Evolutionary conservation across 2,888 invertebrate species (phyloP).

Genomic region (Agrochola lota): DNA sequence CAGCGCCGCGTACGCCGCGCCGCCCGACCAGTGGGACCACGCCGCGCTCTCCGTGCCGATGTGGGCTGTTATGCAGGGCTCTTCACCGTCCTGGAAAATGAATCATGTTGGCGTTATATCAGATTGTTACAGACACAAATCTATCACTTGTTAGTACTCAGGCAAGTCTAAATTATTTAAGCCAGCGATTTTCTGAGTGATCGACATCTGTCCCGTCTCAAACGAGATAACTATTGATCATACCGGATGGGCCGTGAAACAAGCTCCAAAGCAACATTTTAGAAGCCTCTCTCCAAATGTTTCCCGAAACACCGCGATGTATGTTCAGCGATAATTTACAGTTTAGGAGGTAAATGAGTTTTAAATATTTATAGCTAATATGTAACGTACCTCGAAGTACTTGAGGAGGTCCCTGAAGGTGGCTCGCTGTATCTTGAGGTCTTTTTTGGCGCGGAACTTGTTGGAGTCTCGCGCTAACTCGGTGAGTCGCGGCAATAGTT

Average conservation of each 20-base stretch:
- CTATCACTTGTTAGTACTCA: too few relatives aligned
- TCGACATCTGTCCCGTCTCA: too few relatives aligned
- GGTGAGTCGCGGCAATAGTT: slow-evolving; percentile 93
- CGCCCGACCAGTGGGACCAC: slow-evolving; percentile 94
- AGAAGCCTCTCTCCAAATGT: neutral
- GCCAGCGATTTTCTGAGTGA: too few relatives aligned
- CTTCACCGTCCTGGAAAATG: slow-evolving; percentile 6
- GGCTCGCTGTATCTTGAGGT: slow-evolving; percentile 97
- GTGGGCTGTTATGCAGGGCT: slow-evolving; percentile 89
- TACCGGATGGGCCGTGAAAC: too few relatives aligned
- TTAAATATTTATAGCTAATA: neutral
- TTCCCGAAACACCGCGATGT: neutral
- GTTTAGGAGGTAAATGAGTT: neutral
- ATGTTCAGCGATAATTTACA: neutral
- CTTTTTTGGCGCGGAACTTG: slow-evolving; percentile 98
- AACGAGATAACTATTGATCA: neutral
- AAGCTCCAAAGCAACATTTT: neutral
- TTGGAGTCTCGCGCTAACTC: slow-evolving; percentile 97
- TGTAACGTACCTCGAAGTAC: slow-evolving; percentile 94
- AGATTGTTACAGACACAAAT: too few relatives aligned
- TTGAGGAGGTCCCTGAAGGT: slow-evolving; percentile 98
- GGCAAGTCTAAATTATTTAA: neutral
- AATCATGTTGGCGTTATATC: neutral
- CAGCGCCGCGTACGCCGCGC: slow-evolving; percentile 91
- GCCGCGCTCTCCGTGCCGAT: slow-evolving; percentile 94